Evolutionary conservation across 2,888 invertebrate genomes (phyloP).

Genomic region (Entomobrya proxima): DNA sequence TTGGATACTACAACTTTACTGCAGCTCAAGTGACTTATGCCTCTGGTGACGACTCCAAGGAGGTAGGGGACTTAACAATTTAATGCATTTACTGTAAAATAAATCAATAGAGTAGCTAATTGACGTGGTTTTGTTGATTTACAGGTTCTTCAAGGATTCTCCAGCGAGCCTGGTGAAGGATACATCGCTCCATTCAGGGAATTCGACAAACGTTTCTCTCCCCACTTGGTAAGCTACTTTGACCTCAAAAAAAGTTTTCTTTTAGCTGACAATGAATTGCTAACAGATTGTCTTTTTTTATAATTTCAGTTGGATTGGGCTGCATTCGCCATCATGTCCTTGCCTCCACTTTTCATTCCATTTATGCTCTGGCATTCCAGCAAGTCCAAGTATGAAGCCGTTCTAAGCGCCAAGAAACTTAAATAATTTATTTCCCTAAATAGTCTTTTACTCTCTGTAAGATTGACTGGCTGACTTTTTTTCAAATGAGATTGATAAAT

Average conservation of each 20-base stretch:
- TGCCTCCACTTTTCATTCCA: constrained; percentile 95
- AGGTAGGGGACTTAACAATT: constrained; percentile 78
- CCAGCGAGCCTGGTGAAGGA: constrained; percentile 97
- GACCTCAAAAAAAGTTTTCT: neutral
- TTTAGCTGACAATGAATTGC: neutral
- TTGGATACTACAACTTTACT: constrained; percentile 97
- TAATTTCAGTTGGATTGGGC: constrained; percentile 89
- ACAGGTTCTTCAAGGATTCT: constrained; percentile 76
- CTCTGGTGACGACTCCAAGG: constrained; percentile 87
- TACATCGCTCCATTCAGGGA: constrained; percentile 94
- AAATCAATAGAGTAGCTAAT: neutral
- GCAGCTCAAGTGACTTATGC: constrained; percentile 95
- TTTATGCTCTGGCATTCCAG: constrained; percentile 96
- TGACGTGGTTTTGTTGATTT: constrained; percentile 23
- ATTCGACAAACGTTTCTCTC: constrained; percentile 97
- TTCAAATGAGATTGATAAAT: neutral
- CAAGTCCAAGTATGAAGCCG: constrained; percentile 91
- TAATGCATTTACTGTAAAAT: neutral
- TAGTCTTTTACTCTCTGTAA: neutral
- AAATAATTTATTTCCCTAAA: constrained; percentile 65
- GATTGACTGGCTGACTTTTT: neutral
- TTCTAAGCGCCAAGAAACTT: constrained; percentile 72
- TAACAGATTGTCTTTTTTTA: constrained; percentile 1
- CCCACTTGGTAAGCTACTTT: constrained; percentile 86
- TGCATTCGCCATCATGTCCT: constrained; percentile 96